Evolutionary conservation across 2,797 vertebrate genomes (phyloP).

Genomic region (Etheostoma nigrum): DNA sequence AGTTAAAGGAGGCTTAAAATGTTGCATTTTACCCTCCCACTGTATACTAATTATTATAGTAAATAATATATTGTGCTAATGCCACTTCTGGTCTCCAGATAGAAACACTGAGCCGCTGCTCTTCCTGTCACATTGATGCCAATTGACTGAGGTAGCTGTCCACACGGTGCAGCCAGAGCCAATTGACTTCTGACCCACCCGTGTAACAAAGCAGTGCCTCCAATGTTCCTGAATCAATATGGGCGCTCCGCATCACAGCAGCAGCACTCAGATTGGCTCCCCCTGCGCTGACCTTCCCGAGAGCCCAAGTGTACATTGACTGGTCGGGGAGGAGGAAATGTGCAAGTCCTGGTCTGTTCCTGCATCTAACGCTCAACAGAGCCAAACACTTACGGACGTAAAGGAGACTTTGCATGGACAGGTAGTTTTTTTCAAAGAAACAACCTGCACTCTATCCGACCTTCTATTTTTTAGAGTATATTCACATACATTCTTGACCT

Average conservation of each 20-base stretch:
- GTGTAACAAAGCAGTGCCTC: conserved; percentile 70
- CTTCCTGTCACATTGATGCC: conserved; percentile 67
- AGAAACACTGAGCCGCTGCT: conserved; percentile 31
- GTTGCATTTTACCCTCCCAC: not conserved
- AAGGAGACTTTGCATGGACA: conserved; percentile 28
- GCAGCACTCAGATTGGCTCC: conserved; percentile 68
- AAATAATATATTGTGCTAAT: conserved; percentile 19
- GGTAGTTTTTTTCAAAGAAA: conserved; percentile 38
- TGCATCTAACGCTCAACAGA: conserved; percentile 43
- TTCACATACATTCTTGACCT: conserved; percentile 9
- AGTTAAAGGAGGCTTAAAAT: not conserved
- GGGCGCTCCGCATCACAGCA: conserved; percentile 58
- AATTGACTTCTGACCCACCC: conserved; percentile 76
- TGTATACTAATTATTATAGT: not conserved
- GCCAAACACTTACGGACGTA: conserved; percentile 32
- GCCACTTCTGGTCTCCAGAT: conserved; percentile 39
- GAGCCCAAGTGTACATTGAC: conserved; percentile 66
- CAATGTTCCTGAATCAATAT: conserved; percentile 78
- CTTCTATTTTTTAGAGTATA: conserved; percentile 22
- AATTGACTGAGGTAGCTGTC: conserved; percentile 77
- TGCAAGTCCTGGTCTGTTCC: conserved; percentile 47
- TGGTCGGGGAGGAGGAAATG: conserved; percentile 54
- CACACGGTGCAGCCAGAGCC: conserved; percentile 66
- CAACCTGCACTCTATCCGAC: conserved; percentile 22
- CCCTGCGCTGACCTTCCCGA: conserved; percentile 67